Conservation (phyloP, 2,797 vertebrate species). For the Anomalospiza imberbis region DNA sequence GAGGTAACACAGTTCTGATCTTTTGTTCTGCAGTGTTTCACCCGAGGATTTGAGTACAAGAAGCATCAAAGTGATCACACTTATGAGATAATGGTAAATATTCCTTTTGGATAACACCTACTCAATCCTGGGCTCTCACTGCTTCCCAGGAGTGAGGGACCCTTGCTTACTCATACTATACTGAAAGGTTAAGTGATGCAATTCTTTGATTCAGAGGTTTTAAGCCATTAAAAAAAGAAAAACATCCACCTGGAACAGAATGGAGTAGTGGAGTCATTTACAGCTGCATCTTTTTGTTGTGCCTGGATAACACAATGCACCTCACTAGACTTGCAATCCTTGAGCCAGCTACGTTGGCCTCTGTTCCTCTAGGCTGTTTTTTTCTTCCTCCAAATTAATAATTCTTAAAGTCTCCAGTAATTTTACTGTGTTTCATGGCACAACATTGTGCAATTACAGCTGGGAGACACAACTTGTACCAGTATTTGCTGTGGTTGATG, state of each 20-base stretch:
- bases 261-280: not conserved
- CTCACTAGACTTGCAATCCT: not conserved
- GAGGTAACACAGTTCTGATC: not conserved
- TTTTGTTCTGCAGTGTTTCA: constrained; percentile 88
- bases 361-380: not conserved
- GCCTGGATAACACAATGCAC: not conserved
- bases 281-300: not conserved
- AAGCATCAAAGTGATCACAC: constrained; percentile 97
- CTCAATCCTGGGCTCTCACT: not conserved
- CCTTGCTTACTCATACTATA: not conserved
- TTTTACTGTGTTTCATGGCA: not conserved
- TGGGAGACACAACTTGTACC: not conserved
- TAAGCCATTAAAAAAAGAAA: not conserved
- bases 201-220: not conserved
- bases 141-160: not conserved
- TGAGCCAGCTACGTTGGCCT: not conserved
- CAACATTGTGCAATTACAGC: not conserved
- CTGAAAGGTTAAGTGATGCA: not conserved
- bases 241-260: not conserved
- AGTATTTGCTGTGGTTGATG: not conserved
- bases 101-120: not conserved
- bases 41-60: constrained; percentile 95
- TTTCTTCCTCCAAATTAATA: not conserved
- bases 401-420: not conserved
- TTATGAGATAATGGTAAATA: constrained; percentile 97